Conservation (phyloP, 2,888 invertebrate species). For the Pyralis farinalis region DNA sequence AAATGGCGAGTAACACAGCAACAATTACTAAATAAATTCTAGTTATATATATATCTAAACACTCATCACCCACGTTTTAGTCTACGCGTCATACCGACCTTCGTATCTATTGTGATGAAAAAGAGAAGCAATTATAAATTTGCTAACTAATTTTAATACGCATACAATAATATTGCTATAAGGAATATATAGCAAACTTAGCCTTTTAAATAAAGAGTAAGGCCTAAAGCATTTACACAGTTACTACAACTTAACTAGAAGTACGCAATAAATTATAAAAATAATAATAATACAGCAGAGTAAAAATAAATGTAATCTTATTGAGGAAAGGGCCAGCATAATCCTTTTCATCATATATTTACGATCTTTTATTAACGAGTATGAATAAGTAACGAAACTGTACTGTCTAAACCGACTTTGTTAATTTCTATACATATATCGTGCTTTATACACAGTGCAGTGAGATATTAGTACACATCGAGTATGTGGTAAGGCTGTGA, state of each 20-base stretch:
- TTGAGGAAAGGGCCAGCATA: constrained; percentile 19
- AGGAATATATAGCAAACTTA: constrained; percentile 54
- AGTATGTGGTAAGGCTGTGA: background rate
- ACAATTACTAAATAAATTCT: constrained; percentile 64
- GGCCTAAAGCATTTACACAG: constrained; percentile 71
- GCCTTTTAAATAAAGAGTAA: constrained; percentile 59
- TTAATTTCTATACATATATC: constrained; percentile 28
- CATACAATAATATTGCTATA: constrained; percentile 61
- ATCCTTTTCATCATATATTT: constrained; percentile 4
- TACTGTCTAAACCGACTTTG: constrained; percentile 7
- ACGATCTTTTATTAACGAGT: background rate
- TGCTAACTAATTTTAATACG: constrained; percentile 68
- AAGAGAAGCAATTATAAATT: constrained; percentile 58
- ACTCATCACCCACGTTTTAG: constrained; percentile 56
- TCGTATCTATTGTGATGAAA: constrained; percentile 71
- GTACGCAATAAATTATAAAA: constrained; percentile 66
- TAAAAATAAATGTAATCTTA: constrained; percentile 42
- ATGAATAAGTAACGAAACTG: constrained; percentile 2
- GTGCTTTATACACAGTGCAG: constrained; percentile 66
- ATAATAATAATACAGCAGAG: constrained; percentile 45
- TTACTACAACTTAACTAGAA: constrained; percentile 56
- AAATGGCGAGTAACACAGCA: constrained; percentile 56
- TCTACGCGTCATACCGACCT: constrained; percentile 57
- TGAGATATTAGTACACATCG: constrained; percentile 19
- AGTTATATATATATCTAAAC: constrained; percentile 64